Conservation (phyloP, 2,888 invertebrate species). For the Poecilobothrus nobilitatus region DNA sequence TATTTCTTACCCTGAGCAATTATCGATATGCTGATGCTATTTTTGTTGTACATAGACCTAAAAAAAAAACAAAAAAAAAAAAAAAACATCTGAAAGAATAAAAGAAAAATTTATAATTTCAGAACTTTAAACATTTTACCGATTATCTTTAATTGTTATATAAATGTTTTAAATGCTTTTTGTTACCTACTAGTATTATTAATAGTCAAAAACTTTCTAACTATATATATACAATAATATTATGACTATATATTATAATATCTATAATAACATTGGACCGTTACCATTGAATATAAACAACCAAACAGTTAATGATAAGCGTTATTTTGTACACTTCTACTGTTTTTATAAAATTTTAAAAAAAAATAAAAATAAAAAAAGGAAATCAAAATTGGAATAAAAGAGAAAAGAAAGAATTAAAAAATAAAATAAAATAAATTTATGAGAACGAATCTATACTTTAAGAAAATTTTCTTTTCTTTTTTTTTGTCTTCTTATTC, state of each 20-base stretch:
- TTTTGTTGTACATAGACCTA: not conserved
- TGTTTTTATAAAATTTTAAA: not conserved
- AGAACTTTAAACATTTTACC: constrained; percentile 6
- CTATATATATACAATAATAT: too few species aligned
- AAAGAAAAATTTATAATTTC: not conserved
- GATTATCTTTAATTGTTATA: constrained; percentile 4
- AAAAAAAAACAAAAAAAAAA: not conserved
- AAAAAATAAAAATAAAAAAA: not conserved
- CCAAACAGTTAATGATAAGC: constrained; percentile 1
- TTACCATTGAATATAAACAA: not conserved
- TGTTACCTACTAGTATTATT: not conserved
- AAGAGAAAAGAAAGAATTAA: constrained; percentile 1
- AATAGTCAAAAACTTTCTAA: not conserved
- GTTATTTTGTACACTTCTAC: not conserved
- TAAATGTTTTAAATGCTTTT: constrained; percentile 4
- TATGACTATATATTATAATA: too few species aligned
- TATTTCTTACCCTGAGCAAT: not conserved
- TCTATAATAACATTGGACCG: not conserved
- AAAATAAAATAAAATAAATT: not conserved
- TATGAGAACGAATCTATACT: not conserved
- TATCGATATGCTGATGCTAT: not conserved
- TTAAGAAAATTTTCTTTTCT: not conserved
- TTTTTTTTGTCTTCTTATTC: not conserved
- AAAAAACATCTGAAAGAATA: too few species aligned
- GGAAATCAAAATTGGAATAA: not conserved